A percentile compares a stretch with the other conserved stretches of the same genome.
phyloP scores from a whole-genome alignment of 1,140 invertebrate genomes.

The Drosophila albomicans region DNA sequence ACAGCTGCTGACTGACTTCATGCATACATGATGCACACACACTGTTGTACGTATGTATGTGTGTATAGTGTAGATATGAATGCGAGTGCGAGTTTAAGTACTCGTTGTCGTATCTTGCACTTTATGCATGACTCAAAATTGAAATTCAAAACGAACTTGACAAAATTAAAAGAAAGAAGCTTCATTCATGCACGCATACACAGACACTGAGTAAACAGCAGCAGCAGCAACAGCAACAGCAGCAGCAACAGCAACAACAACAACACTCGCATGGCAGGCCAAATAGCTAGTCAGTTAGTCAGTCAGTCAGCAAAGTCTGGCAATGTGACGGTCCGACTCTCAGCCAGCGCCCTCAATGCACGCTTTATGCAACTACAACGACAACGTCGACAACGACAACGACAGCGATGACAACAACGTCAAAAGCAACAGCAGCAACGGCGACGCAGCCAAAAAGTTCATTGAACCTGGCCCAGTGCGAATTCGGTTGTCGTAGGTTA shows the following conservation, averaged over 20 bases:
- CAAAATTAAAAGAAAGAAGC: conserved; percentile 84
- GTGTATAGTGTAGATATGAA: conserved; percentile 5
- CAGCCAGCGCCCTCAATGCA: conserved; percentile 80
- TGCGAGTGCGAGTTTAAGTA: conserved; percentile 46
- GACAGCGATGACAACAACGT: conserved; percentile 53
- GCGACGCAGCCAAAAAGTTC: conserved; percentile 77
- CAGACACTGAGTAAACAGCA: conserved; percentile 60
- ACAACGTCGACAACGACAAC: conserved; percentile 50
- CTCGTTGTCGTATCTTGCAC: conserved; percentile 61
- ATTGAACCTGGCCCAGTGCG: conserved; percentile 82
- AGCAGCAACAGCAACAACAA: conserved; percentile 36
- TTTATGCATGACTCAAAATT: conserved; percentile 80
- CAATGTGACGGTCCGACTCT: conserved; percentile 36
- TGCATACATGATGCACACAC: conserved; percentile 17
- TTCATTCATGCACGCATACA: conserved; percentile 79
- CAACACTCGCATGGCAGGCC: conserved; percentile 68
- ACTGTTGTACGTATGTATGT: not conserved
- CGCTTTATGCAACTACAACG: conserved; percentile 69
- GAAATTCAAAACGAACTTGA: conserved; percentile 84
- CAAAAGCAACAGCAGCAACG: conserved; percentile 32
- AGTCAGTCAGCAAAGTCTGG: conserved; percentile 32
- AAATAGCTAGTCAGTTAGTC: conserved; percentile 44
- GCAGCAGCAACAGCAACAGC: conserved; percentile 50
- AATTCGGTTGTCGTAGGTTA: conserved; percentile 83
- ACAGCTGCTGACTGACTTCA: conserved; percentile 64